Conservation (phyloP, 1,140 invertebrate genomes). For the Drosophila prosaltans region DNA sequence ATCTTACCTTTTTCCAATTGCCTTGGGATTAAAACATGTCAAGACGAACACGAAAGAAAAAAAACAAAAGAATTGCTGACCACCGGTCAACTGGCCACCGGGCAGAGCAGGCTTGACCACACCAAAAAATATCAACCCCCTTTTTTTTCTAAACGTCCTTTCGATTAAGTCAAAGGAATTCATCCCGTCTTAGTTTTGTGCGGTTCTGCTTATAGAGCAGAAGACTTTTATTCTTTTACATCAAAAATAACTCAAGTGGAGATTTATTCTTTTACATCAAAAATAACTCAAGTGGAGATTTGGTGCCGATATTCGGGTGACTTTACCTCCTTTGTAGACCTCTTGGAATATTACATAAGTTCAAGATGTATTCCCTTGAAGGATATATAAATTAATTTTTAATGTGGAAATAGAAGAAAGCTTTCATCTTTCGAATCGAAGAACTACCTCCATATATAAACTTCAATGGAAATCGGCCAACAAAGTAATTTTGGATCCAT, state of each 20-base stretch:
- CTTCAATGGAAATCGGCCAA: no score
- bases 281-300: no score
- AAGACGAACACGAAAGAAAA: slow-evolving; percentile 1
- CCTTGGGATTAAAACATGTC: slow-evolving; percentile 3
- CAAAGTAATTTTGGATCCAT: no score
- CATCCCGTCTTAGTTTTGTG: not conserved
- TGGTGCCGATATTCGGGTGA: not conserved
- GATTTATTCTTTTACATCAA: not conserved
- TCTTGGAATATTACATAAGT: no score
- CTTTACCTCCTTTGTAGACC: no score
- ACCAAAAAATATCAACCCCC: slow-evolving; percentile 21
- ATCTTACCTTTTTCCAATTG: slow-evolving; percentile 9
- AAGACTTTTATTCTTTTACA: not conserved
- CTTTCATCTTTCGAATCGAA: no score
- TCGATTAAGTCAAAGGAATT: not conserved
- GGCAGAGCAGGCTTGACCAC: not conserved
- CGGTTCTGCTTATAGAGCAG: not conserved
- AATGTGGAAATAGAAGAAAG: no score
- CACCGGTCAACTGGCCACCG: slow-evolving; percentile 24
- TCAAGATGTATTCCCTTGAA: no score
- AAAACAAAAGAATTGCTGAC: slow-evolving; percentile 26
- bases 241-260: not conserved
- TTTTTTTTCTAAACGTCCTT: not conserved
- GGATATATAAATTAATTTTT: no score
- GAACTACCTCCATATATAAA: no score